A percentile compares a stretch with the other conserved stretches of the same genome.
Evolutionary conservation across 1,140 invertebrate genomes (phyloP).

Genomic region (Hyposmocoma kahamanoa): DNA sequence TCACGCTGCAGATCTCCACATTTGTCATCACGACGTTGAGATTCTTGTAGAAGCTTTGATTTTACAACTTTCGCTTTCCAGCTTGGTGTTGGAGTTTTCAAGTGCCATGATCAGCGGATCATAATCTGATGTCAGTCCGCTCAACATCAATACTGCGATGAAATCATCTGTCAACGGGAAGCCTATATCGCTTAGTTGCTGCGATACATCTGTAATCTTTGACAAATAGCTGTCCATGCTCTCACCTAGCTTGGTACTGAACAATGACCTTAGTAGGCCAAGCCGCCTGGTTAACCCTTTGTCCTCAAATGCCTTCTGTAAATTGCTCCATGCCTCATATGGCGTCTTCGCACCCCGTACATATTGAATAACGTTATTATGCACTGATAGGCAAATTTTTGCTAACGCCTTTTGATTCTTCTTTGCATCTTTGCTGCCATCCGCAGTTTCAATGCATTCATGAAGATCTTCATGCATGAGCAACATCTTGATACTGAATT

Average conservation of each 20-base stretch:
- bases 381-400: conserved; percentile 6
- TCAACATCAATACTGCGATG: conserved; percentile 15
- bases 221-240: conserved; percentile 1
- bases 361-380: not conserved
- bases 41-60: conserved; percentile 13
- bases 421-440: not conserved
- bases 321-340: conserved; percentile 14
- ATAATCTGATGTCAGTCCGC: conserved; percentile 13
- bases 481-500: conserved; percentile 19
- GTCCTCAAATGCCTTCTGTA: conserved; percentile 19
- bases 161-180: conserved; percentile 15
- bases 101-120: conserved; percentile 13
- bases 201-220: not conserved
- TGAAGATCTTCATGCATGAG: conserved; percentile 18
- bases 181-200: conserved; percentile 7
- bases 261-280: conserved; percentile 14
- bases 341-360: conserved; percentile 10
- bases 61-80: conserved; percentile 11
- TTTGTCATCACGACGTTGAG: not conserved
- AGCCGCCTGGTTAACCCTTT: conserved; percentile 16
- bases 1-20: not conserved
- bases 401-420: conserved; percentile 4
- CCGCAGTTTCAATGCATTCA: conserved; percentile 8
- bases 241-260: conserved; percentile 7
- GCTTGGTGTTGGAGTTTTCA: conserved; percentile 8